Conservation (phyloP, 2,113 vertebrate genomes). For the Periophthalmodon schlosseri region DNA sequence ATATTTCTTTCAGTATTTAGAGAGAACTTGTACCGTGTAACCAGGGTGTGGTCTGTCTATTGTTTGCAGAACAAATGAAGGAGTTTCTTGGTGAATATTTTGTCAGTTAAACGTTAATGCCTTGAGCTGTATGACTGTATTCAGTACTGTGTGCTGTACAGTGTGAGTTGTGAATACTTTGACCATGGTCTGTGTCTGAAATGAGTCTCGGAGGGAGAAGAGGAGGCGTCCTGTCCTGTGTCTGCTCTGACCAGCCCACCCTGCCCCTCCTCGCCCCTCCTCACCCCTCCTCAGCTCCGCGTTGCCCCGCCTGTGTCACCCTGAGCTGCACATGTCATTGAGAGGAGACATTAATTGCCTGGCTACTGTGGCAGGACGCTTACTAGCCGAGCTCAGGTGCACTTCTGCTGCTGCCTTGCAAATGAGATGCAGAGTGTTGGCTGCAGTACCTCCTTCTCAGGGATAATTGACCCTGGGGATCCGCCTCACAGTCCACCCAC, state of each 20-base stretch:
- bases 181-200: slow-evolving; percentile 54
- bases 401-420: slow-evolving; percentile 71
- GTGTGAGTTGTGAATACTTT: slow-evolving; percentile 32
- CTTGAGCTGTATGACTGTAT: background rate
- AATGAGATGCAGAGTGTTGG: slow-evolving; percentile 78
- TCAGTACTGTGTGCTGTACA: slow-evolving; percentile 16
- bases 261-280: background rate
- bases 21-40: background rate
- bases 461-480: slow-evolving; percentile 79
- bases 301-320: slow-evolving; percentile 72
- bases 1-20: background rate
- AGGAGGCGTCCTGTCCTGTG: slow-evolving; percentile 50
- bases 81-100: background rate
- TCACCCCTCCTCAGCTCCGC: background rate
- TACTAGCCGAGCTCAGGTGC: slow-evolving; percentile 68
- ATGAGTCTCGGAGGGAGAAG: slow-evolving; percentile 73
- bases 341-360: slow-evolving; percentile 79
- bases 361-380: slow-evolving; percentile 56
- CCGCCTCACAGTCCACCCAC: slow-evolving; percentile 61
- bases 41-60: background rate
- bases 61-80: background rate
- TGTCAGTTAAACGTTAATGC: background rate
- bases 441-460: slow-evolving; percentile 70
- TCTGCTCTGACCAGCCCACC: slow-evolving; percentile 51
- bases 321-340: slow-evolving; percentile 70